Percentiles rank a stretch among this genome's conserved stretches.
Conservation (phyloP, 2,888 invertebrate species). For the Drosophila paranaensis region DNA sequence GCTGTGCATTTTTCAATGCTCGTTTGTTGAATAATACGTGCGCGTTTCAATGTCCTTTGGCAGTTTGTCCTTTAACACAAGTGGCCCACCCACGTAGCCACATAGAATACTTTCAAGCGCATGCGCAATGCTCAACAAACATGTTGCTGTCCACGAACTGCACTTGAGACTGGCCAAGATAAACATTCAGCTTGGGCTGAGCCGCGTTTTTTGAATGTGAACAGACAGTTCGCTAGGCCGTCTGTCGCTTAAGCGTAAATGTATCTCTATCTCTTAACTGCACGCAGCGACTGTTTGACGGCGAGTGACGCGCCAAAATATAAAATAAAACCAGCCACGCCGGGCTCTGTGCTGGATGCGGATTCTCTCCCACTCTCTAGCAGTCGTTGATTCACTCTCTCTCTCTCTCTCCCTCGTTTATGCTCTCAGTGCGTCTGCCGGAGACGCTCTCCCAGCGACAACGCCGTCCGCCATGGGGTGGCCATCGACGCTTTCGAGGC, state of each 20-base stretch:
- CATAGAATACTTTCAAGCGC: slow-evolving; percentile 61
- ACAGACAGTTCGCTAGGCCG: slow-evolving; percentile 8
- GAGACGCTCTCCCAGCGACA: slow-evolving; percentile 37
- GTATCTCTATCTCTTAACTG: slow-evolving; percentile 53
- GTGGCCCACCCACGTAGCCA: slow-evolving; percentile 67
- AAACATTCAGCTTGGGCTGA: slow-evolving; percentile 14
- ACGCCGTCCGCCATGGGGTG: slow-evolving; percentile 47
- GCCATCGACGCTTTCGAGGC: slow-evolving; percentile 60
- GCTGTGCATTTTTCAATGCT: slow-evolving; percentile 27
- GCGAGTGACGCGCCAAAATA: slow-evolving; percentile 81
- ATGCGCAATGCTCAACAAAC: slow-evolving; percentile 64
- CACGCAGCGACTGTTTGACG: slow-evolving; percentile 67
- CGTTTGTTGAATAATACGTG: slow-evolving; percentile 62
- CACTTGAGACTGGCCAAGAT: slow-evolving; percentile 35
- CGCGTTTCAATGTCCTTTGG: slow-evolving; percentile 62
- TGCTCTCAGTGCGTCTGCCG: slow-evolving; percentile 37
- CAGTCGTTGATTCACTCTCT: no score
- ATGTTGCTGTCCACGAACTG: slow-evolving; percentile 62
- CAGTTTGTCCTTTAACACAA: slow-evolving; percentile 62
- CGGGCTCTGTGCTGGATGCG: slow-evolving; percentile 64
- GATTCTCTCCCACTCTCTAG: slow-evolving; percentile 6
- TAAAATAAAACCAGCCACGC: slow-evolving; percentile 65
- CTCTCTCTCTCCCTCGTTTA: slow-evolving; percentile 7
- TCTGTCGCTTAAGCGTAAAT: slow-evolving; percentile 18
- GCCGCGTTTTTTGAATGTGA: background rate